Base-by-base conservation (phyloP, 2,113 vertebrate genomes). In the Dicrurus megarhynchus region DNA sequence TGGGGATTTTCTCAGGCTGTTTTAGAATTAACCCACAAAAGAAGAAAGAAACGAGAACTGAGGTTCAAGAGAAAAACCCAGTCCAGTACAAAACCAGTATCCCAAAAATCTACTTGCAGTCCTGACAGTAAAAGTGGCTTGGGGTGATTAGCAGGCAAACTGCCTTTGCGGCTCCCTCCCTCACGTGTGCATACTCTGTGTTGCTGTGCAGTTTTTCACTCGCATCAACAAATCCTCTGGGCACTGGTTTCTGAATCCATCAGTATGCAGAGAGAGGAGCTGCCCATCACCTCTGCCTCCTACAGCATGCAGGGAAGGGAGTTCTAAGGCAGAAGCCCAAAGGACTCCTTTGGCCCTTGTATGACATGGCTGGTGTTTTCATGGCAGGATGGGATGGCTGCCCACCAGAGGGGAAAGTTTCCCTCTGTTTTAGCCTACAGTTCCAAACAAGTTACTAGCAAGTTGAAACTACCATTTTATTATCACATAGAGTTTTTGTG, bases 341-440 rank as follows among this genome's bases (percentile, higher is more conserved):
- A 79, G 37, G 30, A 37, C 16, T 84, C 24, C 14, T 55, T 39
- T 63, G 46, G 23, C 14, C 19, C 16, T 39, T 52, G 15, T 37
- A 23, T 44, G 63, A 18, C 50, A 33, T 23, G 24, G 18, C n/a
- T 42, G 33, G 16, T 74, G 50, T 17, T 33, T 30, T 80, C n/a
- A 24, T 7, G 30, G 27, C 33, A 64, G 67, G 41, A 83, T 1
- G 3, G 39, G 44, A 18, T 11, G 6, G 33, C 39, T 79, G 39
- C 33, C 32, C 21, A 63, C 10, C 10, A 0, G 1, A 42, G 79
- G 0, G 1, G 39, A 55, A 77, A 55, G 4, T 17, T 84, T 50
- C 42, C 27, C 32, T 92, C 35, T 53, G 37, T 35, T 76, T 73
- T 46, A 89, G 35, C 37, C 32, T 59, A 57, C 24, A 44, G 28